Evolutionary conservation across 2,113 vertebrate species (phyloP).

Genomic region (Rhinopomastus cyanomelas): DNA sequence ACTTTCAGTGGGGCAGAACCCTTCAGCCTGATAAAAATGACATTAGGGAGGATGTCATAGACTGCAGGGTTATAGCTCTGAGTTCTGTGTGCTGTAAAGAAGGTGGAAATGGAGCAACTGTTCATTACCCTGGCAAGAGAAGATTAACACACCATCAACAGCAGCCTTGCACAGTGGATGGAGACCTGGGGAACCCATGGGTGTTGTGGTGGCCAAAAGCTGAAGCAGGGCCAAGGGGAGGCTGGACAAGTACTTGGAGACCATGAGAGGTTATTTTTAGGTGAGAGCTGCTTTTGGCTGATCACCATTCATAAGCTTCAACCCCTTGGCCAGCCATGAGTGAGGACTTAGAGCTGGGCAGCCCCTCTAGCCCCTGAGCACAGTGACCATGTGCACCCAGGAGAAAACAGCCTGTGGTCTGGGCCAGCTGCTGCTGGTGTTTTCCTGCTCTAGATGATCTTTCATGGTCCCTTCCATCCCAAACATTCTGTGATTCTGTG

Average conservation of each 20-base stretch:
- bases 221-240: neutral
- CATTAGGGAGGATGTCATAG: neutral
- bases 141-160: neutral
- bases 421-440: neutral
- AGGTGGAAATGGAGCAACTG: neutral
- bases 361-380: neutral
- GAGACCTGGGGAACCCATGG: neutral
- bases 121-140: neutral
- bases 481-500: too few relatives aligned
- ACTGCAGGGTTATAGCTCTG: neutral
- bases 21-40: neutral
- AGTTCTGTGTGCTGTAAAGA: neutral
- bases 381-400: rapidly evolving
- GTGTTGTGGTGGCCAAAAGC: neutral
- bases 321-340: neutral
- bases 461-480: too few relatives aligned
- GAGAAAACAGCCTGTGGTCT: neutral
- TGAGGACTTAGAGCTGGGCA: rapidly evolving
- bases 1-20: neutral
- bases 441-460: neutral
- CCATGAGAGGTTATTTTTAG: neutral
- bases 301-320: neutral
- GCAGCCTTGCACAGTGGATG: neutral
- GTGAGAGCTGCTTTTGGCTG: neutral
- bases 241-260: neutral